Base-by-base conservation (phyloP, 2,888 invertebrate genomes). In the Melitaea athalia region DNA sequence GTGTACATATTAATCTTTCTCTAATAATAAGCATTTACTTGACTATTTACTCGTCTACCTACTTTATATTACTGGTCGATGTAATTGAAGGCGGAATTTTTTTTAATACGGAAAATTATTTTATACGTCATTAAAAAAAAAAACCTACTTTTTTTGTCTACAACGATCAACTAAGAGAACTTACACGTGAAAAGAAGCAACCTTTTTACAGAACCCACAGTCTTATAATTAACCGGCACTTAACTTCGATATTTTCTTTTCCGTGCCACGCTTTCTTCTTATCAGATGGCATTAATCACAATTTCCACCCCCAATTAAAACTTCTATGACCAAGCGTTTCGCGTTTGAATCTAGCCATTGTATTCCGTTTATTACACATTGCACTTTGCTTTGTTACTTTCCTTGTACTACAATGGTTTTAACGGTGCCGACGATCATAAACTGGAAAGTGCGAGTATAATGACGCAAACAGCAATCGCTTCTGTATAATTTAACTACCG, bases 261-360 rank as follows among this genome's bases (percentile, higher is more conserved):
- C 76, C 89, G 87, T 89, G 90, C 84, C 78, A 76, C 76, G 82
- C 80, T 82, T 85, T 81, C 76, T 77, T 79, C 84, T 88, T 91
- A 92, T 92, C 92, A 84, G 88, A 87, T 87, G 84, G 83, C 87
- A 90, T 92, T 92, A 90, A 92, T 92, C 91, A 92, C 91, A 89
- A 90, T 89, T 88, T 86, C 87, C 87, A 89, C 89, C 92, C 91
- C 87, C 91, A 91, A 91, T 92, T 91, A 92, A 91, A 89, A 87
- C 81, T 79, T 81, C 81, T 84, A 82, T 84, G 82, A 80, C 79
- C 76, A 76, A 82, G 78, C 78, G 79, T 79, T 79, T 72, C 71
- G 69, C 70, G 76, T 79, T 75, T 75, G 76, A 76, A 81, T 79
- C 81, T 77, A 79, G 77, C 73, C 81, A 85, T 85, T 85, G 84